These are phyloP conservation scores for Tragopan temminckii DNA, from an alignment of 2,797 vertebrate genomes.

Conservation along the genomic window DNA sequence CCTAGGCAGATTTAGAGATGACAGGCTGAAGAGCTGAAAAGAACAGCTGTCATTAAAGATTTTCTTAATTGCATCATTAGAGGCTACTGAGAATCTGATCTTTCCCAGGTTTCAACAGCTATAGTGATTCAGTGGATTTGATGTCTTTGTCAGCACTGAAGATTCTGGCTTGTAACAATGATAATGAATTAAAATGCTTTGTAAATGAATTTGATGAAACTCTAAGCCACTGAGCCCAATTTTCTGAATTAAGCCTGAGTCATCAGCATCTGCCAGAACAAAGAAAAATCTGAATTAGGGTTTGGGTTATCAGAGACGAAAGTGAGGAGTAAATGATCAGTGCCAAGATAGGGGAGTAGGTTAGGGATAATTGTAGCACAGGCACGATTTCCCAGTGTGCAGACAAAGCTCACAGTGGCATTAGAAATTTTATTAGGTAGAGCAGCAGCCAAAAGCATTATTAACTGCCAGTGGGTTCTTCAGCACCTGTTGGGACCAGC, in stretches of 20 bases:
- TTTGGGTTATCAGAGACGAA: neutral
- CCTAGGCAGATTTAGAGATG: neutral
- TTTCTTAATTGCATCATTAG: slow-evolving; percentile 31
- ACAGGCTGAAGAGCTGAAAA: slow-evolving; percentile 12
- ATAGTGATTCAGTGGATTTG: neutral
- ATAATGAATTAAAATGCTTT: slow-evolving; percentile 43
- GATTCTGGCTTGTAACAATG: neutral
- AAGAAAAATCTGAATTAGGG: neutral
- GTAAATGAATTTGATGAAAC: slow-evolving; percentile 12
- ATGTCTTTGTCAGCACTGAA: neutral
- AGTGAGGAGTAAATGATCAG: neutral
- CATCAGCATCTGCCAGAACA: neutral
- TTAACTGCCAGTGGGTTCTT: neutral
- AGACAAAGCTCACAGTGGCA: neutral
- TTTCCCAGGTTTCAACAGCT: neutral
- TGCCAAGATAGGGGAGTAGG: neutral
- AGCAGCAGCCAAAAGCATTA: neutral
- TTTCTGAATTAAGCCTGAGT: slow-evolving; percentile 10
- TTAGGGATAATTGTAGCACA: neutral
- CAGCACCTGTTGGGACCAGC: neutral
- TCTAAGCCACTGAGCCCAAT: neutral
- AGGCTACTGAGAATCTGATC: slow-evolving; percentile 22
- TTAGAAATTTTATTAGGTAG: neutral
- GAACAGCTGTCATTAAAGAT: neutral
- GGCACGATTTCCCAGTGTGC: neutral